Percentiles rank a stretch among this genome's conserved stretches.
Conservation (phyloP, 1,140 invertebrate genomes). For the Carposina sasakii region DNA sequence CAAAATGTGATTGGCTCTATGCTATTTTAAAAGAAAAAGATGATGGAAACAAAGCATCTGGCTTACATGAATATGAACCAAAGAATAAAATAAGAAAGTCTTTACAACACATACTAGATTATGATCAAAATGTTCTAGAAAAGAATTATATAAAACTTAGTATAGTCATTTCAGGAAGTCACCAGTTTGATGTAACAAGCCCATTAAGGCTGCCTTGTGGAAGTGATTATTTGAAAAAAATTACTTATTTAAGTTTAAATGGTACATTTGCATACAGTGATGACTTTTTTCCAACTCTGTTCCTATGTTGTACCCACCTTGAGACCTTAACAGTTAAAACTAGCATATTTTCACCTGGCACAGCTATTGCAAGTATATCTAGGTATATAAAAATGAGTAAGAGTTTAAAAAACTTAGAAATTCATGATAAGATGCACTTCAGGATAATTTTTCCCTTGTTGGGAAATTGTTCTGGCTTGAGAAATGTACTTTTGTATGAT, state of each 20-base stretch:
- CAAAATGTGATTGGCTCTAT: constrained; percentile 26
- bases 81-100: constrained; percentile 32
- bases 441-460: constrained; percentile 32
- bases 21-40: constrained; percentile 14
- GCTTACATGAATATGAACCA: constrained; percentile 2
- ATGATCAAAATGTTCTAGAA: constrained; percentile 30
- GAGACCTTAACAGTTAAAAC: constrained; percentile 35
- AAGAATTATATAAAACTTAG: constrained; percentile 30
- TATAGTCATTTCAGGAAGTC: constrained; percentile 27
- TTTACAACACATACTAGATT: constrained; percentile 26
- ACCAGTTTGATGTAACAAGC: constrained; percentile 14
- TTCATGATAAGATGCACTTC: constrained; percentile 41
- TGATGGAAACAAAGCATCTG: constrained; percentile 1
- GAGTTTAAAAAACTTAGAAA: constrained; percentile 39
- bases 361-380: constrained; percentile 21
- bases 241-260: constrained; percentile 42
- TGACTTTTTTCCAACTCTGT: constrained; percentile 46
- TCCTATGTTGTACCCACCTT: constrained; percentile 36
- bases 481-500: constrained; percentile 46
- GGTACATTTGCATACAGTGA: constrained; percentile 30
- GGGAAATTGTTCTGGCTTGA: constrained; percentile 38
- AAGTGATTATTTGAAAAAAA: constrained; percentile 36
- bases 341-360: constrained; percentile 19
- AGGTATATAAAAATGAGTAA: constrained; percentile 27
- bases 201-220: constrained; percentile 23